Evolutionary conservation across 2,888 invertebrate species (phyloP), one percentile per base, ranked within the genome.

Genomic region (Chironomus riparius): DNA sequence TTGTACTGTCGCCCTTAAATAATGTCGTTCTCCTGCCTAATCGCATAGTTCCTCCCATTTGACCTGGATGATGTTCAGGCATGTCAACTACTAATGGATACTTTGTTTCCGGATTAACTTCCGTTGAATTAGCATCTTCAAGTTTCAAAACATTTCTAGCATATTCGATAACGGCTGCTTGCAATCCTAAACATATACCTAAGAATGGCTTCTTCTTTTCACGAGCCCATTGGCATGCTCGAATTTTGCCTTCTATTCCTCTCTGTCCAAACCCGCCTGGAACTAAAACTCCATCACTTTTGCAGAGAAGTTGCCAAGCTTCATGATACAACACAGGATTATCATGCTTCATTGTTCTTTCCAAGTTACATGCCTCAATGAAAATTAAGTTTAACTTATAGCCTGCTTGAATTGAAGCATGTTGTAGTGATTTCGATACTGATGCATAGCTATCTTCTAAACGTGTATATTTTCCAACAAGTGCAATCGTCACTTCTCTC

Each of bases 191-290:
- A 82, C 99, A 99, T 79, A 99, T 95, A 0, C 98, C 99, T 18
- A 99, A 86, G 84, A 93, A 94, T 0, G 99, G 99, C 81, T 92
- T 94, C 70, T 91, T 89, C 71, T 93, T 95, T 80, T 89, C 90
- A 56, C 99, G 87, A 77, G 98, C 97, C 95, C 96, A 98, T 80
- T 92, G 88, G 79, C 94, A 93, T 0, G 98, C 98, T 77, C 90
- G 89, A 70, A 99, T 94, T 86, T 96, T 99, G 0, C 99, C 99
- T 83, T 97, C 97, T 81, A 96, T 91, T 4, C 99, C 99, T 76
- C 98, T 88, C 79, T 91, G 90, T 0, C 99, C 99, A 83, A 99
- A 99, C 12, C 99, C 99, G 77, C 99, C 99, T 3, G 99, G 98
- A 0, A 99, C 95, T 79, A 99, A 88, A 0, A 98, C 90, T 47